Percentiles rank a stretch among this genome's conserved stretches.
Conservation (phyloP, 1,140 invertebrate species). For the Ephestia elutella region DNA sequence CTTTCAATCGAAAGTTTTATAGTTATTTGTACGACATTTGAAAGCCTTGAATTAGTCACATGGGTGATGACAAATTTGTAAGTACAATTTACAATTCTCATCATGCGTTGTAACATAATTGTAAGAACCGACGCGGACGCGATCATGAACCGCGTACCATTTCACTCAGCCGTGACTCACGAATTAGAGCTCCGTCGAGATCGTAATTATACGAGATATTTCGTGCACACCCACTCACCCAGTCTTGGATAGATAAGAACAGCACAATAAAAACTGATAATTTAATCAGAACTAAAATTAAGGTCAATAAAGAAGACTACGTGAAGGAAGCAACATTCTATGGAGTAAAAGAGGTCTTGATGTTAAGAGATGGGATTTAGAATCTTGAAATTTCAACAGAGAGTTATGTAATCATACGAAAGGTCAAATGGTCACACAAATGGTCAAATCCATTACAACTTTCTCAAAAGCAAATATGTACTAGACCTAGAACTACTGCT, state of each 20-base stretch:
- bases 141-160: constrained; percentile 55
- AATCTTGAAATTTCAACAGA: background rate
- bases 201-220: constrained; percentile 62
- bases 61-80: constrained; percentile 37
- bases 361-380: background rate
- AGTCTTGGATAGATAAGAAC: constrained; percentile 30
- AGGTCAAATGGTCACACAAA: too few relatives aligned
- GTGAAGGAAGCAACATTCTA: background rate
- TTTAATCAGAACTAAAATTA: constrained; percentile 50
- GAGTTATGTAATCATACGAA: too few relatives aligned
- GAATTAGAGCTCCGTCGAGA: constrained; percentile 61
- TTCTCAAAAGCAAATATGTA: too few relatives aligned
- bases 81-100: constrained; percentile 50
- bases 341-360: background rate
- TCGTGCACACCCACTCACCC: constrained; percentile 45
- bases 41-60: constrained; percentile 34
- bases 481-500: too few relatives aligned
- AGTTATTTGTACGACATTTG: constrained; percentile 19
- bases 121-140: constrained; percentile 47
- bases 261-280: constrained; percentile 37
- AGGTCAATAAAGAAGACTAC: constrained; percentile 34
- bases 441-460: too few relatives aligned
- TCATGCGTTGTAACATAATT: constrained; percentile 52
- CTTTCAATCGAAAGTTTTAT: constrained; percentile 17
- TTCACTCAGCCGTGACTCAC: constrained; percentile 66